Base-by-base conservation (phyloP, 2,888 invertebrate species). In the Corythucha ciliata region DNA sequence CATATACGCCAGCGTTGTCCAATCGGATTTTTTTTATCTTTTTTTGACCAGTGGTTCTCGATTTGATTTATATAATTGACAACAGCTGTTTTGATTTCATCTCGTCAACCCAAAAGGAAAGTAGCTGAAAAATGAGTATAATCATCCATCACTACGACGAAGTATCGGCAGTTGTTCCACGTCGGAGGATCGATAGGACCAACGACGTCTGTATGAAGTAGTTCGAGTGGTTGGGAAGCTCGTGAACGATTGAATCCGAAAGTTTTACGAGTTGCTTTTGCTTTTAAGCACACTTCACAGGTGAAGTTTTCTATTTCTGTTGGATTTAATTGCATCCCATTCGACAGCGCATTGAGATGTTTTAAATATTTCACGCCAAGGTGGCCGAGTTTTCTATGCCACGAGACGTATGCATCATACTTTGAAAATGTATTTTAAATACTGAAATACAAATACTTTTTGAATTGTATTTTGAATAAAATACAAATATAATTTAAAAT, bases 381-480 rank as follows among this genome's bases (percentile, higher is more conserved):
- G 14, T 45, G 29, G 18, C 45, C 45, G 10, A 45, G 29, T 29
- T 45, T 45, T 3, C 45, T 2, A 32, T 45, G 45, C 45, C 45
- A 45, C 32, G 2, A 20, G 4, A 18, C 6, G 22, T n/a, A n/a
- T n/a, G n/a, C n/a, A n/a, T n/a, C n/a, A n/a, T n/a, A n/a, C n/a
- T n/a, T n/a, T n/a, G n/a, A n/a, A n/a, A n/a, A n/a, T n/a, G n/a
- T n/a, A n/a, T n/a, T n/a, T n/a, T n/a, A n/a, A n/a, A n/a, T n/a
- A n/a, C n/a, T n/a, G n/a, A n/a, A n/a, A n/a, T n/a, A n/a, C n/a
- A n/a, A n/a, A n/a, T n/a, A n/a, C n/a, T n/a, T n/a, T n/a, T n/a
- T n/a, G n/a, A n/a, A n/a, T n/a, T n/a, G n/a, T n/a, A n/a, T n/a
- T n/a, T n/a, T n/a, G n/a, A n/a, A n/a, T n/a, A n/a, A n/a, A n/a